These are phyloP conservation scores for Urocyon cinereoargenteus DNA, from an alignment of 2,797 vertebrate genomes.

Conservation along the genomic window DNA sequence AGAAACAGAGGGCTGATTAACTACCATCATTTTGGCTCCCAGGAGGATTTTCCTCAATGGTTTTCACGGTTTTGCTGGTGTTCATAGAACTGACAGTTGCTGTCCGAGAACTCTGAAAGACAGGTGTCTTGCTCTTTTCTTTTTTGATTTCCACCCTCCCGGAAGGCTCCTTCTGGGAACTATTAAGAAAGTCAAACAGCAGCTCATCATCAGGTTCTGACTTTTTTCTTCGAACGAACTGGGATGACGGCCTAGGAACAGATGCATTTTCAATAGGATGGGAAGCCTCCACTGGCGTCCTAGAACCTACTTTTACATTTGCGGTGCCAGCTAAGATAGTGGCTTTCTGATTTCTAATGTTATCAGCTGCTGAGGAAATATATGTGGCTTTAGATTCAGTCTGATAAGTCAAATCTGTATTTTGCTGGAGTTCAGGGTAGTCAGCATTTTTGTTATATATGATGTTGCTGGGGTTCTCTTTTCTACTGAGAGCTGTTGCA, in stretches of 20 bases:
- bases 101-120: constrained; percentile 90
- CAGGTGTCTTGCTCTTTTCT: constrained; percentile 88
- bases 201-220: constrained; percentile 95
- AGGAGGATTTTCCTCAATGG: constrained; percentile 89
- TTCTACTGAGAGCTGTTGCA: constrained; percentile 93
- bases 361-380: constrained; percentile 94
- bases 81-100: constrained; percentile 92
- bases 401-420: constrained; percentile 84
- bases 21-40: constrained; percentile 93
- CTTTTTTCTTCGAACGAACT: constrained; percentile 95
- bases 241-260: constrained; percentile 88
- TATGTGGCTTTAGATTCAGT: constrained; percentile 86
- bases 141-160: constrained; percentile 91
- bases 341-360: constrained; percentile 93
- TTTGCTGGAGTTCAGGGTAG: constrained; percentile 84
- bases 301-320: constrained; percentile 86
- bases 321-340: constrained; percentile 91
- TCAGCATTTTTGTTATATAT: constrained; percentile 83
- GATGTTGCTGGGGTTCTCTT: constrained; percentile 77
- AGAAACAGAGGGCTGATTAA: constrained; percentile 59
- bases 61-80: constrained; percentile 89
- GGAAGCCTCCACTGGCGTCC: constrained; percentile 77
- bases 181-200: constrained; percentile 99
- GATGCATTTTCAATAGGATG: constrained; percentile 82
- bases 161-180: constrained; percentile 92